A percentile compares a stretch with the other conserved stretches of the same genome.
Evolutionary conservation across 2,113 vertebrate genomes (phyloP).

Genomic region (Cephalopterus ornatus): DNA sequence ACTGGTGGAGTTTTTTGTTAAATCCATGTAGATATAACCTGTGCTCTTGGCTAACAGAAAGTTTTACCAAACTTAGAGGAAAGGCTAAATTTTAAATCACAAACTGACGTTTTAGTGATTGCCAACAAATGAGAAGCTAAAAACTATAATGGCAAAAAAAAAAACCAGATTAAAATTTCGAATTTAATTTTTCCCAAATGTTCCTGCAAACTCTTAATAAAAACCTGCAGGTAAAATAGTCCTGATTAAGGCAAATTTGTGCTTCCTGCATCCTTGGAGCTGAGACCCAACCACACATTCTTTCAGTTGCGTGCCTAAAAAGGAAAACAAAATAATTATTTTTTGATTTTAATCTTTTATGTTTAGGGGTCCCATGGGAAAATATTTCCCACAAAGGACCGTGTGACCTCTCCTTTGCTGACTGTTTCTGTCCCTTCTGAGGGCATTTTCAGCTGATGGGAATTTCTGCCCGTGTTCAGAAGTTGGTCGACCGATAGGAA

Average conservation of each 20-base stretch:
- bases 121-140: not conserved
- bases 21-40: not conserved
- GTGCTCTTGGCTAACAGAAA: not conserved
- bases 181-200: not conserved
- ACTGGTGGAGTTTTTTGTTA: not conserved
- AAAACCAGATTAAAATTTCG: not conserved
- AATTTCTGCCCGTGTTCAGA: not conserved
- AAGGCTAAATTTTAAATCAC: not conserved
- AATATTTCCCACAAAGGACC: not conserved
- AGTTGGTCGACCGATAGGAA: not conserved
- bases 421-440: not conserved
- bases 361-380: not conserved
- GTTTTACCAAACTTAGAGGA: not conserved
- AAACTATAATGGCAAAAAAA: not conserved
- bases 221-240: not conserved
- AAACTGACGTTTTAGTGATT: not conserved
- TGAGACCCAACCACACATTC: not conserved
- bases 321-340: not conserved
- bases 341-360: not conserved
- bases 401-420: not conserved
- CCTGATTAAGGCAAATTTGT: not conserved
- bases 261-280: not conserved
- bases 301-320: not conserved
- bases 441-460: accelerated
- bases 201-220: not conserved